Conservation (phyloP, 1,140 invertebrate genomes). For the Trichonephila inaurata region DNA sequence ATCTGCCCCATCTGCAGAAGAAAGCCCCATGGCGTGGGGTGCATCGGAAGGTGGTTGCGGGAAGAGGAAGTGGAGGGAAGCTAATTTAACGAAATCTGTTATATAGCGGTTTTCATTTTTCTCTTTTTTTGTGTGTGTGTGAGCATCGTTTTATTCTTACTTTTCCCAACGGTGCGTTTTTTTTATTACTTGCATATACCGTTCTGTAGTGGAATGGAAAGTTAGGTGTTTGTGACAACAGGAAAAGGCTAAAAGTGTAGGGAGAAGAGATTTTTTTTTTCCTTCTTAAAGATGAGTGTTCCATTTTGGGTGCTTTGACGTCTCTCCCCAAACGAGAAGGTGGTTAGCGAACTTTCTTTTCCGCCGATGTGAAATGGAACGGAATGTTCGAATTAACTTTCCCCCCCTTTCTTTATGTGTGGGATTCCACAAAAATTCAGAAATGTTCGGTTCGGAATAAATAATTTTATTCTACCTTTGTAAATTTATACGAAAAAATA, state of each 20-base stretch:
- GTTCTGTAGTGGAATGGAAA: slow-evolving; percentile 65
- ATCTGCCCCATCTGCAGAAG: slow-evolving; percentile 53
- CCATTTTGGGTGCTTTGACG: slow-evolving; percentile 69
- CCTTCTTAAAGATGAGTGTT: neutral
- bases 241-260: slow-evolving; percentile 70
- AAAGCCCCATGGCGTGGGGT: slow-evolving; percentile 56
- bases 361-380: slow-evolving; percentile 3
- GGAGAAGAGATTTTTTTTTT: slow-evolving; percentile 33
- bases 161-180: slow-evolving; percentile 51
- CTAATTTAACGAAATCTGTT: slow-evolving; percentile 73
- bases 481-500: no score
- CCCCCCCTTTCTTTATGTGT: neutral
- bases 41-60: slow-evolving; percentile 72
- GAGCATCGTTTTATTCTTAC: slow-evolving; percentile 52
- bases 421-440: no score
- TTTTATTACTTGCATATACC: slow-evolving; percentile 40
- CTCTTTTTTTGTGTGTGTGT: neutral
- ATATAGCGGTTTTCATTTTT: slow-evolving; percentile 67
- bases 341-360: slow-evolving; percentile 45
- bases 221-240: slow-evolving; percentile 73
- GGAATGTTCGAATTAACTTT: neutral
- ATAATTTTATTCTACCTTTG: no score
- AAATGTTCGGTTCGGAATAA: no score
- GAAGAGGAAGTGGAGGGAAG: slow-evolving; percentile 63
- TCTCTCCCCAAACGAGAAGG: slow-evolving; percentile 38